Conservation (phyloP, 2,797 vertebrate species). For the Betta splendens region DNA sequence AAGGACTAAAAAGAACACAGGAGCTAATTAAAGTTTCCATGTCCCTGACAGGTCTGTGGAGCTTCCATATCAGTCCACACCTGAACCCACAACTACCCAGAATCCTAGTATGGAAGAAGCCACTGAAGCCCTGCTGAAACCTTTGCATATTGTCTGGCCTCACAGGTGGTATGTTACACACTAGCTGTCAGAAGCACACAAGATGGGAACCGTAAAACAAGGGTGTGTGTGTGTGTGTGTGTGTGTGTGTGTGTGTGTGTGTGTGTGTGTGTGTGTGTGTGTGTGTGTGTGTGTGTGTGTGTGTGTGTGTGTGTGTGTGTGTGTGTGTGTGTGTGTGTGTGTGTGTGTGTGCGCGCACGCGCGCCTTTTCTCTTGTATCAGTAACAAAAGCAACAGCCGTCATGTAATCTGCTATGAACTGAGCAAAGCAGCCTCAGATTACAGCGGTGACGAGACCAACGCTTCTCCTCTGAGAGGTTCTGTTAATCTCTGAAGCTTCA, state of each 20-base stretch:
- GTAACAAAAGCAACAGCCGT: conserved; percentile 77
- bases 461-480: conserved; percentile 78
- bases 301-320: too few species aligned
- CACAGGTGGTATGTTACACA: conserved; percentile 86
- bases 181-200: too few species aligned
- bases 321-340: too few species aligned
- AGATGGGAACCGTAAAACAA: too few species aligned
- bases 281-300: too few species aligned
- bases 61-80: neutral
- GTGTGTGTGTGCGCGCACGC: too few species aligned
- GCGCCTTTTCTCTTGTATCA: conserved; percentile 69
- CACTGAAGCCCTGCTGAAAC: conserved; percentile 58
- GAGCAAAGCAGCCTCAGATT: conserved; percentile 84
- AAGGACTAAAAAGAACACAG: too few species aligned
- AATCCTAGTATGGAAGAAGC: neutral
- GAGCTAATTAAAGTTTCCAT: neutral
- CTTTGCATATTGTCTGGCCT: conserved; percentile 93
- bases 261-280: too few species aligned
- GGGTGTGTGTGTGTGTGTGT: too few species aligned
- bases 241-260: too few species aligned
- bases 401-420: conserved; percentile 82
- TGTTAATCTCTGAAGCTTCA: conserved; percentile 64
- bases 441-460: conserved; percentile 79
- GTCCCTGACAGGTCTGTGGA: conserved; percentile 9
- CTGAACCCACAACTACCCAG: neutral